These are phyloP conservation scores for Sphinx pinastri DNA, from an alignment of 2,888 invertebrate species.

Conservation along the genomic window DNA sequence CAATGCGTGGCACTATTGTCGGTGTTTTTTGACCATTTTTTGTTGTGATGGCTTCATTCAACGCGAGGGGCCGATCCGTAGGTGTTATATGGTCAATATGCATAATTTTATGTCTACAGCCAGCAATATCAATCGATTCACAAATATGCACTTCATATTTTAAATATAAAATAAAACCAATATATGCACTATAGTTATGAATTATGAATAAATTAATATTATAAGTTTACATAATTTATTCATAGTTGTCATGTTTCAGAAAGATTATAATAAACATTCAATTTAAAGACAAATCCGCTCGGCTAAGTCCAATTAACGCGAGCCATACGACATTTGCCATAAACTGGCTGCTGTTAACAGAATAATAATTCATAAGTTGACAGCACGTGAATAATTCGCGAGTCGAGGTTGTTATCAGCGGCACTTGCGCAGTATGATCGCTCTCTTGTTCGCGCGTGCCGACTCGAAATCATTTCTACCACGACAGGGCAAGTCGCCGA, in stretches of 20 bases:
- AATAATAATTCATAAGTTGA: slow-evolving; percentile 78
- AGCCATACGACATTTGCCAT: slow-evolving; percentile 57
- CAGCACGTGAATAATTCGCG: slow-evolving; percentile 78
- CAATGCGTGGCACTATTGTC: slow-evolving; percentile 2
- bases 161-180: slow-evolving; percentile 1
- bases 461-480: slow-evolving; percentile 53
- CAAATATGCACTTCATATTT: slow-evolving; percentile 1
- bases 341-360: slow-evolving; percentile 65
- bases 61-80: slow-evolving; percentile 43
- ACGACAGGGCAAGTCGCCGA: slow-evolving; percentile 39
- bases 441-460: slow-evolving; percentile 71
- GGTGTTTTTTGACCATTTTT: slow-evolving; percentile 39
- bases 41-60: slow-evolving; percentile 44
- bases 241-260: slow-evolving; percentile 36
- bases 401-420: slow-evolving; percentile 69
- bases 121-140: slow-evolving; percentile 29
- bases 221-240: slow-evolving; percentile 29
- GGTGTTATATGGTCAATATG: slow-evolving; percentile 52
- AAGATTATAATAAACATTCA: slow-evolving; percentile 35
- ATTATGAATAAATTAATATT: slow-evolving; percentile 28
- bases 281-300: slow-evolving; percentile 44
- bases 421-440: slow-evolving; percentile 74
- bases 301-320: slow-evolving; percentile 54
- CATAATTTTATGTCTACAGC: slow-evolving; percentile 63
- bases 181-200: slow-evolving; percentile 15